Evolutionary conservation across 2,888 invertebrate species (phyloP).

Genomic region (Minunthozetes semirufus): DNA sequence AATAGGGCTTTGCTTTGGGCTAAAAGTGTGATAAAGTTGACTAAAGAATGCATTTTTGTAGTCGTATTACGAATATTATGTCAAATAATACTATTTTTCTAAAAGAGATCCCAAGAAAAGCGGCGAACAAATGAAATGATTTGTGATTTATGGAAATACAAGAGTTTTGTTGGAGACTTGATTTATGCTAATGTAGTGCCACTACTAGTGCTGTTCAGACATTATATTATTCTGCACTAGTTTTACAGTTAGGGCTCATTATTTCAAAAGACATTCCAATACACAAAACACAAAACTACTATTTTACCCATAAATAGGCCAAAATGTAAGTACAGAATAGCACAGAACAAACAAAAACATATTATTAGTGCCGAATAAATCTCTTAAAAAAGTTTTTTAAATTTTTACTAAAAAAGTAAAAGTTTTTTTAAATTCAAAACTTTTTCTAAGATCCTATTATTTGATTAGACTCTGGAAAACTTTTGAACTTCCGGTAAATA

Average conservation of each 20-base stretch:
- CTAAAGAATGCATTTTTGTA: neutral
- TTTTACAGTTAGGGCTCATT: neutral
- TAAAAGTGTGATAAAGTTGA: neutral
- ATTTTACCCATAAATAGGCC: neutral
- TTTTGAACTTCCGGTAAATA: too few relatives aligned
- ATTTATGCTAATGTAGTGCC: constrained; percentile 28
- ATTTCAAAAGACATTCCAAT: neutral
- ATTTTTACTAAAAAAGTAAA: too few relatives aligned
- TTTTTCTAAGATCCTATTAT: too few relatives aligned
- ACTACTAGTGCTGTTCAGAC: neutral
- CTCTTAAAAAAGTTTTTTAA: neutral
- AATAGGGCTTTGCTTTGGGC: neutral
- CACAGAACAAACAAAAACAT: neutral
- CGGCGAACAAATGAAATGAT: constrained; percentile 12
- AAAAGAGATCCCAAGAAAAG: neutral
- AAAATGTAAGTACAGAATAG: neutral
- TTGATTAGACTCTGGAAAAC: too few relatives aligned
- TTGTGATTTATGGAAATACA: constrained; percentile 29
- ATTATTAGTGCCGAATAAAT: neutral
- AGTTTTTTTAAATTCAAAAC: too few relatives aligned
- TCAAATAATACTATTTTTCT: neutral
- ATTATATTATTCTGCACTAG: neutral
- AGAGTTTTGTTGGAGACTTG: constrained; percentile 8
- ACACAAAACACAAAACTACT: neutral
- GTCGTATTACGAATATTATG: neutral